Percentiles rank a stretch among this genome's conserved stretches.
These are phyloP conservation scores for Leptodactylus fuscus DNA, from an alignment of 2,113 vertebrate species.

Conservation along the genomic window DNA sequence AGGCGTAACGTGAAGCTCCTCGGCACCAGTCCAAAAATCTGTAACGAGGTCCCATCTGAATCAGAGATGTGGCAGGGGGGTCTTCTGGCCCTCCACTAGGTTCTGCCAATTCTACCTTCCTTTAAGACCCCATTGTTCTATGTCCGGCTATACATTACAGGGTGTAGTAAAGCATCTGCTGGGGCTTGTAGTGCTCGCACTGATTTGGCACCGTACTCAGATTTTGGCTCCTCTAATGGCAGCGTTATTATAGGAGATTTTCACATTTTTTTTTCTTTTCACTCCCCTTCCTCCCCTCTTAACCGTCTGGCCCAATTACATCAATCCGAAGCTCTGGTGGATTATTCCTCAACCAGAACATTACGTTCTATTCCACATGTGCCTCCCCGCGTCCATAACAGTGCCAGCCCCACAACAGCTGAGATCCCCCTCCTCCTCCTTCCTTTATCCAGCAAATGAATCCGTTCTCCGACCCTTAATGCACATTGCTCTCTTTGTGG, in stretches of 20 bases:
- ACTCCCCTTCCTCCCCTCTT: background rate
- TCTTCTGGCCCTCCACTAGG: too few relatives aligned
- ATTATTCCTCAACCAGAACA: conserved; percentile 55
- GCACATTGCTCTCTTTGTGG: conserved; percentile 20
- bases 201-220: background rate
- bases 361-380: conserved; percentile 58
- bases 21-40: too few relatives aligned
- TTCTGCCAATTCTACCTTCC: too few relatives aligned
- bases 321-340: conserved; percentile 46
- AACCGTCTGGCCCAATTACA: conserved; percentile 54
- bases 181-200: background rate
- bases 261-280: background rate
- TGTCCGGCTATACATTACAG: too few relatives aligned
- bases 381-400: conserved; percentile 39
- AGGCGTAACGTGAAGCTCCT: too few relatives aligned
- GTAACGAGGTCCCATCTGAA: too few relatives aligned
- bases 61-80: too few relatives aligned
- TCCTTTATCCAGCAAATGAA: conserved; percentile 32
- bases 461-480: background rate
- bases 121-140: too few relatives aligned
- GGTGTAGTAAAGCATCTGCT: too few relatives aligned
- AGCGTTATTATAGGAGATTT: background rate
- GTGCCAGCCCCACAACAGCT: conserved; percentile 46
- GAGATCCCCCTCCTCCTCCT: conserved; percentile 30
- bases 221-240: background rate